Evolutionary conservation across 2,797 vertebrate species (phyloP).

Genomic region (Pseudochaenichthys georgianus): DNA sequence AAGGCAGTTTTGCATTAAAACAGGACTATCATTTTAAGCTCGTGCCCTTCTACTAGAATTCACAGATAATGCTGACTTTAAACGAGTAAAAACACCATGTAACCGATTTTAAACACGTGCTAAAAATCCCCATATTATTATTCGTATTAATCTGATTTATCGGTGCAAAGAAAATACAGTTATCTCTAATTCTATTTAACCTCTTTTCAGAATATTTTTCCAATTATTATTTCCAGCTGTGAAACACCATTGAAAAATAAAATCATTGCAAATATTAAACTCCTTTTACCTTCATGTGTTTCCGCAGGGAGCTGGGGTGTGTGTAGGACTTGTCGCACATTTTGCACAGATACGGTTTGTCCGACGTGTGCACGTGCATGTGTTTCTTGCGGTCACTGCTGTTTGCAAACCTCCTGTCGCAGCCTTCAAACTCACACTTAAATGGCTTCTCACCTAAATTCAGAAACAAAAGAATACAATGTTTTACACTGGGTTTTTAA

Average conservation of each 20-base stretch:
- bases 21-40: too few species aligned
- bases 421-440: constrained; percentile 99
- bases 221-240: neutral
- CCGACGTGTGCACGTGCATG: constrained; percentile 99
- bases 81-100: too few species aligned
- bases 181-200: constrained; percentile 33
- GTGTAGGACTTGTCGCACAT: constrained; percentile 99
- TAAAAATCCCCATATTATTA: constrained; percentile 40
- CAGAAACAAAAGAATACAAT: constrained; percentile 24
- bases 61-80: too few species aligned
- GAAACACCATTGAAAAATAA: neutral
- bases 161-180: constrained; percentile 52
- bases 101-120: constrained; percentile 14
- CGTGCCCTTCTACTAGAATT: too few species aligned
- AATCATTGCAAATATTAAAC: neutral
- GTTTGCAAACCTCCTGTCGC: constrained; percentile 98
- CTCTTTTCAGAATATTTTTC: neutral
- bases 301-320: constrained; percentile 98
- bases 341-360: constrained; percentile 99
- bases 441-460: constrained; percentile 97
- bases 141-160: constrained; percentile 67
- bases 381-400: constrained; percentile 99
- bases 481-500: neutral
- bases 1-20: too few species aligned
- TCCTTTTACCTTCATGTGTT: constrained; percentile 97